Conservation (phyloP, 2,797 vertebrate species). For the Sebastes jordani region DNA sequence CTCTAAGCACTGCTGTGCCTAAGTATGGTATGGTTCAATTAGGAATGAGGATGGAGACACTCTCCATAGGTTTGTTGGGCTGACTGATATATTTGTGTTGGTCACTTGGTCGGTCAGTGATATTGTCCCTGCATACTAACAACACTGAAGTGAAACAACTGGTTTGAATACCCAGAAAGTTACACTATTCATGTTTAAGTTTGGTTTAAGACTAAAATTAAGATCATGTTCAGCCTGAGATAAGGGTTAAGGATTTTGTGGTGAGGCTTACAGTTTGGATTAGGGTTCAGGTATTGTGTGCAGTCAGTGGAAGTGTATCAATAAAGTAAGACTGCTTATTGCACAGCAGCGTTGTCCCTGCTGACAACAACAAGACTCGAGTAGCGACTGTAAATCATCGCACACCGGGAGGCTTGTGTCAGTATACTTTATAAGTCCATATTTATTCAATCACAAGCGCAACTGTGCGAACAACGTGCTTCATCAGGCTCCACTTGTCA, state of each 20-base stretch:
- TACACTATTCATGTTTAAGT: not conserved
- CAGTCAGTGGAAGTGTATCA: slow-evolving; percentile 9
- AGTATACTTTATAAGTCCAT: slow-evolving; percentile 20
- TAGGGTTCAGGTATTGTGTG: not conserved
- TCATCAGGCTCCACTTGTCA: slow-evolving; percentile 23
- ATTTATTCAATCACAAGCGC: slow-evolving; percentile 40
- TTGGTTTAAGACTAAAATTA: not conserved
- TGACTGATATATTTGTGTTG: too few species aligned
- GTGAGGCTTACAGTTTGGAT: not conserved
- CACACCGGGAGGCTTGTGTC: slow-evolving; percentile 19
- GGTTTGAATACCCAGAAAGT: not conserved
- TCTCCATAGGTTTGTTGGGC: not conserved
- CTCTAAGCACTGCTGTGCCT: not conserved
- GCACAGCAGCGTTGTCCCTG: slow-evolving; percentile 8
- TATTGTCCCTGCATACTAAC: too few species aligned
- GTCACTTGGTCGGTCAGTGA: too few species aligned
- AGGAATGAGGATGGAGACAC: not conserved
- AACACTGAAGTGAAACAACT: not conserved
- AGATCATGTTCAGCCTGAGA: not conserved
- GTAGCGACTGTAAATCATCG: slow-evolving; percentile 20
- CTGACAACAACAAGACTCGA: slow-evolving; percentile 18
- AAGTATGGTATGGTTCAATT: not conserved
- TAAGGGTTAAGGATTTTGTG: not conserved
- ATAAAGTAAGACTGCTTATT: not conserved
- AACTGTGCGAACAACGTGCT: slow-evolving; percentile 6